Base-by-base conservation (phyloP, 2,113 vertebrate genomes). In the Scophthalmus maximus region DNA sequence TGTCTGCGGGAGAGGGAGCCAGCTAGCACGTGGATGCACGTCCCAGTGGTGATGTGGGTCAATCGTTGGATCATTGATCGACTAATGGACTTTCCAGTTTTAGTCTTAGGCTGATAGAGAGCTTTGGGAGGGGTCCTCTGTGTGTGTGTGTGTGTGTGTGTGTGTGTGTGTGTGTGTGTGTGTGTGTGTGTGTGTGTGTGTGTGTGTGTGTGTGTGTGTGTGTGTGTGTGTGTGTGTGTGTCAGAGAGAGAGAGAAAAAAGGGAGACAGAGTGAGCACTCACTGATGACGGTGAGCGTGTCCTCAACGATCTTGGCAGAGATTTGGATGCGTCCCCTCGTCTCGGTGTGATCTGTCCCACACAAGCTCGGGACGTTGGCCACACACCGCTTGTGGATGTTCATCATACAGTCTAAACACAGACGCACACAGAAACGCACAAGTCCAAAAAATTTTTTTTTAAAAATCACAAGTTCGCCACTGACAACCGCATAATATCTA, bases 381-480 rank as follows among this genome's bases (percentile, higher is more conserved):
- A 98, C 97, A 2, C 97, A 99, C 75, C 97, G 95, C 69, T 99
- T 99, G 92, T 99, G 97, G 70, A 99, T 97, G 36, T 99, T 98
- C 96, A 99, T 98, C 96, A 98, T 96, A 70, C 97, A 99, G 78
- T 95, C 97, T 99, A 63, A 23, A 32, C 5, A 34, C 26, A 77
- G 3, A 67, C 26, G 60, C 29, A 78, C 3, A 38, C 9, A 61
- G 9, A 63, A 18, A 59, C 1, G 1, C 14, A 64, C 44, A 44
- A 11, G 46, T 59, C 6, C 8, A 4, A 9, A n/a, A n/a, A n/a
- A n/a, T n/a, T n/a, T n/a, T n/a, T n/a, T n/a, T n/a, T n/a, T 18
- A 30, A 30, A 8, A 56, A 30, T 5, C 18, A 22, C n/a, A 38
- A 14, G 12, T 15, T 36, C 4, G 3, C 29, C 5, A 22, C 1